Evolutionary conservation across 2,888 invertebrate genomes (phyloP), one percentile per base, ranked within the genome.

Genomic region (Tricholauxania praeusta): DNA sequence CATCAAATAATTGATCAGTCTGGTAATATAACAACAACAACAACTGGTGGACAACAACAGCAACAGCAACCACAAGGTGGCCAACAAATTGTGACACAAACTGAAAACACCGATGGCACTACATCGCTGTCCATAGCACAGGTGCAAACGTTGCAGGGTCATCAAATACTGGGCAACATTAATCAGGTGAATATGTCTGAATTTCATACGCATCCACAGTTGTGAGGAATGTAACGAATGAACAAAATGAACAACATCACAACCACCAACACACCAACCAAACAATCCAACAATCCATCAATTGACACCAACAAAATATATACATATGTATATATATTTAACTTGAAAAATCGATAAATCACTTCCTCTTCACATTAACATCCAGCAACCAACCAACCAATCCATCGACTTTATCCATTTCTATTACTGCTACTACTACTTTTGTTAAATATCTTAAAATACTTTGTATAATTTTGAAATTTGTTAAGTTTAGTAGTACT

Each of bases 181-280:
- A 88, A 87, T 84, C 87, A 87, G 87, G 87, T 87, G 86, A 87
- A 86, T 87, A 86, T 86, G 81, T 83, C 82, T 82, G 86, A 86
- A 78, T 85, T 83, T 79, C 83, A 86, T 80, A 82, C 84, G 78
- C 85, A 84, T 77, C 82, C 83, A 74, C 84, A 82, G 57, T 78
- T 81, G 78, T 78, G 75, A 79, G 67, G 51, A 63, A 49, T 53
- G 10, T 68, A 63, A 19, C 19, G 39, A 39, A n/a, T 32, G 49
- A 57, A 19, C 55, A 55, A 68, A 39, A 22, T 22, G 17, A 71
- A 32, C 60, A 55, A 47, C 77, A 17, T 73, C 80, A 75, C 22
- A 15, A 17, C 47, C 81, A 75, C 60, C 15, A 62, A 49, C 39
- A 60, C 49, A 22, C 57, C 62, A 52, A 70, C 62, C 70, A 63